Evolutionary conservation across 30 jellyfish, hydroid and myxozoan genomes (phyloP), one percentile per base, ranked within the genome.

Genomic region (Nemopilema nomurai): DNA sequence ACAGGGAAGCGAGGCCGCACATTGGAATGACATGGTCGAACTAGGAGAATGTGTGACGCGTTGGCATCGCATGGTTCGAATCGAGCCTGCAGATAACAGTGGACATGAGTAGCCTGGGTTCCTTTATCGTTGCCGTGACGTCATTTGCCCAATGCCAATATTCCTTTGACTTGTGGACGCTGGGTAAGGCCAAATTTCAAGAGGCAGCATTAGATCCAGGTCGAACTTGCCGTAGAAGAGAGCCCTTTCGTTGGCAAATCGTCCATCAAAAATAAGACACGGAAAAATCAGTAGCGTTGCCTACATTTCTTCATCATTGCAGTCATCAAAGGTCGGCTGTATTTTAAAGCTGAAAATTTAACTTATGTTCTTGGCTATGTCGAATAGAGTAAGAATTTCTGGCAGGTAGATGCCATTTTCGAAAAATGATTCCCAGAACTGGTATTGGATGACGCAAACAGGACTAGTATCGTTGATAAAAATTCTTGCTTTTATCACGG

Each of bases 51-150:
- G 91, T 77, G 97, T 94, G 19, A 87, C 96, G 69, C 67, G 99
- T 26, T 94, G 99, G 99, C 99, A 94, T 69, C 88, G 99, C 22
- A 78, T 94, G 93, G 90, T 94, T 24, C 97, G 98, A 29, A 89
- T 94, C 9, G 99, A 94, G 41, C 97, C 97, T 7, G 96, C 92
- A 18, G 98, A 92, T 26, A 87, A 92, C 32, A 49, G 68, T 32
- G 70, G 28, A 0, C 63, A 78, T 24, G 67, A 63, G 30, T 62
- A 41, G n/a, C n/a, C n/a, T n/a, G n/a, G n/a, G n/a, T n/a, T n/a
- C n/a, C n/a, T n/a, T n/a, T n/a, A n/a, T n/a, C n/a, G n/a, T n/a
- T n/a, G n/a, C n/a, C n/a, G n/a, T n/a, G n/a, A 41, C 57, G 57
- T 41, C 13, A 13, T 13, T 41, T 6, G 57, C 57, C 57, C 57